These are phyloP conservation scores for Cheilosia vernalis DNA, from an alignment of 2,888 invertebrate genomes.

Conservation along the genomic window DNA sequence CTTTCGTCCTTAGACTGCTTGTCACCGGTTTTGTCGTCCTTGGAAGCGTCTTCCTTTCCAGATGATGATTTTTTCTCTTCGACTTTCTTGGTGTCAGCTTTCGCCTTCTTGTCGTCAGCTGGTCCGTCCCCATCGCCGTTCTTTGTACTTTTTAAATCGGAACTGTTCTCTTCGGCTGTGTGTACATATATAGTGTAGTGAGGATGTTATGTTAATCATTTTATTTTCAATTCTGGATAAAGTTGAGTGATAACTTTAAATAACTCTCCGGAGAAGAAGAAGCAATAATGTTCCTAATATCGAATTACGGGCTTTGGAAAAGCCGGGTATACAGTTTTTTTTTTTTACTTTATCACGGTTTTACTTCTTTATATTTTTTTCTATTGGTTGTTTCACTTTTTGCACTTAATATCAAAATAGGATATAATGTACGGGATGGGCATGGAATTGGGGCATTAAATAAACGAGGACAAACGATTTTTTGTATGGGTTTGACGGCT, in stretches of 20 bases:
- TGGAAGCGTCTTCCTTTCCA: slow-evolving; percentile 78
- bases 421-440: slow-evolving; percentile 6
- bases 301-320: slow-evolving; percentile 18
- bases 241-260: slow-evolving; percentile 43
- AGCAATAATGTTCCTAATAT: slow-evolving; percentile 24
- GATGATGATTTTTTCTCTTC: slow-evolving; percentile 77
- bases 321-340: neutral
- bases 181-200: slow-evolving; percentile 61
- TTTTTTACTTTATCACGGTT: slow-evolving; percentile 18
- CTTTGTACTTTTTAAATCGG: slow-evolving; percentile 62
- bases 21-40: slow-evolving; percentile 84
- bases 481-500: neutral
- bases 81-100: slow-evolving; percentile 61
- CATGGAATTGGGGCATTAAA: slow-evolving; percentile 5
- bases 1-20: slow-evolving; percentile 86
- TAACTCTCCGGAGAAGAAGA: slow-evolving; percentile 37
- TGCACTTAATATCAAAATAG: slow-evolving; percentile 21
- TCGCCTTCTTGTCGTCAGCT: slow-evolving; percentile 58
- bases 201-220: slow-evolving; percentile 59
- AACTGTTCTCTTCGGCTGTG: slow-evolving; percentile 63
- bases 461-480: neutral
- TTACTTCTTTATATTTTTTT: neutral
- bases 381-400: slow-evolving; percentile 31
- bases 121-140: slow-evolving; percentile 72
- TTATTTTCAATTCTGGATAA: slow-evolving; percentile 52